Evolutionary conservation across 2,113 vertebrate species (phyloP), one percentile per base, ranked within the genome.

Genomic region (Taurulus bubalis): DNA sequence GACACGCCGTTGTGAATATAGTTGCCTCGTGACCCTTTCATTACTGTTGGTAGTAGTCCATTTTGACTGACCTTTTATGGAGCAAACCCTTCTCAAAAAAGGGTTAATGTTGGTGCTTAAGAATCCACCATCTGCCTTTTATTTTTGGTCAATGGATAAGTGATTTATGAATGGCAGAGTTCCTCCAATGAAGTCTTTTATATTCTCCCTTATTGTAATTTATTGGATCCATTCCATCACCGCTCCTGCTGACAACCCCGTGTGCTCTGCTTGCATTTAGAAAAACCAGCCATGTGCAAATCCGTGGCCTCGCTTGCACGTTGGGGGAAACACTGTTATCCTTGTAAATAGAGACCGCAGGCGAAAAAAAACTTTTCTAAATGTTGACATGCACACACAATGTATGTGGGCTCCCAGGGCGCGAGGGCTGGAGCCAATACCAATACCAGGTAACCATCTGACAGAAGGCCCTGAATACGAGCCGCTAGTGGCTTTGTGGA

Each of bases 341-440:
- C 71, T 47, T 91, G 70, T 82, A 88, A 88, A 88, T 67, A 83
- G 5, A 83, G 82, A 58, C n/a, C 18, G 28, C 18, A 73, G 84
- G 84, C 87, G 6, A 34, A 34, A 45, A 80, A 65, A 77, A 90
- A 86, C 72, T 79, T 92, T 90, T 93, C 90, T 91, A 80, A 83
- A 65, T 93, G 91, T 94, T 93, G 87, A 93, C 89, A 93, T 91
- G 79, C 86, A 93, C 90, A 91, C 92, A 94, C 53, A 51, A 24
- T 63, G 67, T 67, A 90, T 92, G 90, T 90, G 91, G 91, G 91
- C 90, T 82, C 91, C 60, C 88, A 85, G 86, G 80, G 79, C 83
- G 70, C 69, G 3, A 12, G 26, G 65, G 63, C 68, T 71, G 40
- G 78, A 59, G 69, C 56, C 58, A 73, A 59, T 45, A 42, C 28